Base-by-base conservation (phyloP, 1,140 invertebrate species). In the Drosophila pallidifrons region DNA sequence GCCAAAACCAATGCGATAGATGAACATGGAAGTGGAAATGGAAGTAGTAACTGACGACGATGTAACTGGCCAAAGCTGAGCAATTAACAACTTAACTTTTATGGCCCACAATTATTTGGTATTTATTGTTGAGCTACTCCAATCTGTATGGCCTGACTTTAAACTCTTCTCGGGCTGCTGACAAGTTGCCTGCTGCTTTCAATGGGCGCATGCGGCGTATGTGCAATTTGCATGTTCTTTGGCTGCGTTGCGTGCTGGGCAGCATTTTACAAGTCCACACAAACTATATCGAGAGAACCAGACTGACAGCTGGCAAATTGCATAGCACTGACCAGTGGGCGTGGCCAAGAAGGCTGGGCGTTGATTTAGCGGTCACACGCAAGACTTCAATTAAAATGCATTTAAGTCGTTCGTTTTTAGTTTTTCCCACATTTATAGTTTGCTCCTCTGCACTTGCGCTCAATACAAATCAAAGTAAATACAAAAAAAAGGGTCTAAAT, bases 51-150 rank as follows among this genome's bases (percentile, higher is more conserved):
- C 35, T 38, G 35, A 38, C 35, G 35, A 38, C 35, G 35, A 38
- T 38, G 35, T 38, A 38, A 51, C 32, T 51, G 64, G 65, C 63
- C 61, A 81, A 78, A 28, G 20, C 46, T 46, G 13, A 54, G 72
- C 83, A 83, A 87, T 87, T 87, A 87, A 87, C 83, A 83, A 89
- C 77, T 88, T 83, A 78, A 83, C 85, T 88, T 87, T 89, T 88
- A 88, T 88, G 83, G 74, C 59, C 83, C 70, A 75, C 85, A 88
- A 88, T 89, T 88, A 88, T 88, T 81, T 83, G 83, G 73, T 87
- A 88, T 87, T 88, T 88, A 88, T 87, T 83, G 70, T 83, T 73
- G 60, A 82, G 76, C 73, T 55, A 69, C 78, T 76, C 16, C 70
- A 58, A 87, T 79, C 81, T 86, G 87, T 79, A 82, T 79, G 79